These are phyloP conservation scores for Lysiphlebus fabarum DNA, from an alignment of 1,140 invertebrate genomes.

Conservation along the genomic window DNA sequence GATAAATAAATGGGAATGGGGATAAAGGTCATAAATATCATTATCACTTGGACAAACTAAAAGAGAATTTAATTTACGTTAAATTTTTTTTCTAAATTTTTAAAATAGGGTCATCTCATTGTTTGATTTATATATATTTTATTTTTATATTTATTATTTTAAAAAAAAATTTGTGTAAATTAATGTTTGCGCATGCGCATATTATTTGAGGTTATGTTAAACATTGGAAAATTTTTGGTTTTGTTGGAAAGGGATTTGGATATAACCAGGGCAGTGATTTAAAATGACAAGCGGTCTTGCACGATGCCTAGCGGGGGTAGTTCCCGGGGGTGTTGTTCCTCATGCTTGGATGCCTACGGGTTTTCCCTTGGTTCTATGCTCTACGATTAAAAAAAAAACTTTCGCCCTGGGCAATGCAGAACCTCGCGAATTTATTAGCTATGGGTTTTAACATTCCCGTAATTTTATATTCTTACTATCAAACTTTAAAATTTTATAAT, in stretches of 20 bases:
- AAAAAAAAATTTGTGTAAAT: no score
- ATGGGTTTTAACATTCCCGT: conserved; percentile 25
- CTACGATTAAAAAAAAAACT: conserved; percentile 43
- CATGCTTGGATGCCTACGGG: conserved; percentile 33
- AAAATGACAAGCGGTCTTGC: conserved; percentile 44
- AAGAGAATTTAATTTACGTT: conserved; percentile 33
- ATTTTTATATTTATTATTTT: no score
- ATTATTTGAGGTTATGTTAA: no score
- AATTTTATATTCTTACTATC: conserved; percentile 17
- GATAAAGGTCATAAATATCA: conserved; percentile 23
- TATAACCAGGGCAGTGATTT: conserved; percentile 41
- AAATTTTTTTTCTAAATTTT: conserved; percentile 16
- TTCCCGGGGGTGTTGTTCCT: conserved; percentile 48
- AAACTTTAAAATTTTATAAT: conserved; percentile 1
- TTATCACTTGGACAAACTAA: conserved; percentile 21
- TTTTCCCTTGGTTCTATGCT: conserved; percentile 26
- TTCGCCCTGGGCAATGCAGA: conserved; percentile 39
- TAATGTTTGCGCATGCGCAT: no score
- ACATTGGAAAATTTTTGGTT: no score
- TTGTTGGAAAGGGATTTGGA: conserved; percentile 7
- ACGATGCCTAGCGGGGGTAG: conserved; percentile 23
- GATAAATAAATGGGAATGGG: no score
- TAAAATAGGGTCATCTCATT: no score
- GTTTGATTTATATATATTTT: no score
- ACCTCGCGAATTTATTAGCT: conserved; percentile 44